phyloP scores from a whole-genome alignment of 2,888 invertebrate species.

The Dasypolia templi region DNA sequence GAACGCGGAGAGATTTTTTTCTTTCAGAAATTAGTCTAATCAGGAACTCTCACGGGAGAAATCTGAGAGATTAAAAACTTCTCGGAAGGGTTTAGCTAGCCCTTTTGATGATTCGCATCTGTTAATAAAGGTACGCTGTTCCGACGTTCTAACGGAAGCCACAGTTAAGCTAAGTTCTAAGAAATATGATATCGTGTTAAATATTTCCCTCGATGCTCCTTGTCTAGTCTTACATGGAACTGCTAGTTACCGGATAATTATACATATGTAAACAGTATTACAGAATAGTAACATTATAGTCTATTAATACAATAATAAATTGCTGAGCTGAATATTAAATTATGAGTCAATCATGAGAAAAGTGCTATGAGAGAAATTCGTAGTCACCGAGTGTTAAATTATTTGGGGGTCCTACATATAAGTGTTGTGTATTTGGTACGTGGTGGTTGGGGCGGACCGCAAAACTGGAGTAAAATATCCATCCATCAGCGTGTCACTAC shows the following conservation, averaged over 20 bases:
- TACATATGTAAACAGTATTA: slow-evolving; percentile 29
- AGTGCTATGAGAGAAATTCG: slow-evolving; percentile 39
- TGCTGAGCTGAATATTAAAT: slow-evolving; percentile 46
- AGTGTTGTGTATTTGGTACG: slow-evolving; percentile 40
- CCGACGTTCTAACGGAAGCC: slow-evolving; percentile 2
- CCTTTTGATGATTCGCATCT: slow-evolving; percentile 59
- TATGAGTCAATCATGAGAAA: slow-evolving; percentile 29
- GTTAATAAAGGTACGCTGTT: slow-evolving; percentile 44
- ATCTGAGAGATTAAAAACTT: slow-evolving; percentile 67
- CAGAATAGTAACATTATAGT: slow-evolving; percentile 32
- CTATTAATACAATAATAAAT: slow-evolving; percentile 32
- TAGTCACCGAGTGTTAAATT: slow-evolving; percentile 30
- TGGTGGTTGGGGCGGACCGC: slow-evolving; percentile 42
- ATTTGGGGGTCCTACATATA: slow-evolving; percentile 42
- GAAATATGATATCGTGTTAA: slow-evolving; percentile 14
- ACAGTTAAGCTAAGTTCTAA: slow-evolving; percentile 1
- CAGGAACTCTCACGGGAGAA: slow-evolving; percentile 70
- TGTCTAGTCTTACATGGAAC: slow-evolving; percentile 33
- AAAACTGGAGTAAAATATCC: slow-evolving; percentile 58
- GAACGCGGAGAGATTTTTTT: slow-evolving; percentile 59
- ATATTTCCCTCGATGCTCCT: slow-evolving; percentile 16
- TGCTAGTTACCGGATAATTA: slow-evolving; percentile 17
- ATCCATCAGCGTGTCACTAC: slow-evolving; percentile 62
- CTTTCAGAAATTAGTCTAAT: slow-evolving; percentile 71
- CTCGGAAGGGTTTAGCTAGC: slow-evolving; percentile 47